phyloP scores from a whole-genome alignment of 2,113 vertebrate genomes.

The Semnornis frantzii region DNA sequence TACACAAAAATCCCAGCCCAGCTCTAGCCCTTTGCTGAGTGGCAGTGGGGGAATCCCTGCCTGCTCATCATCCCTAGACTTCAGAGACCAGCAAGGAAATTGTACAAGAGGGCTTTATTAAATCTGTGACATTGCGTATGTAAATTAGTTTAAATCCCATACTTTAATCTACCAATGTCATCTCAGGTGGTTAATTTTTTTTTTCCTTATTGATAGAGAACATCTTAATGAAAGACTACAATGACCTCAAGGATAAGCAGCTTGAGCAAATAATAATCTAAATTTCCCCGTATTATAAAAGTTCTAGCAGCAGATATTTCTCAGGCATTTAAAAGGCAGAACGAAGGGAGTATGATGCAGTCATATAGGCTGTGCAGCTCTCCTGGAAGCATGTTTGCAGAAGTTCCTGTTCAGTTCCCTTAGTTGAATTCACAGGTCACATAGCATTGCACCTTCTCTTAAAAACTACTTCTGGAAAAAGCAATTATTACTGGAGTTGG shows the following conservation, averaged over 20 bases:
- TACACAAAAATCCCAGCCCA: not conserved
- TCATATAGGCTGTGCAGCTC: not conserved
- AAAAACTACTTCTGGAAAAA: not conserved
- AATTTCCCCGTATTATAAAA: not conserved
- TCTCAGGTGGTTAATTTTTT: not conserved
- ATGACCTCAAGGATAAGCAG: not conserved
- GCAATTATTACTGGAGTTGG: not conserved
- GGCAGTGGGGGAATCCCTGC: not conserved
- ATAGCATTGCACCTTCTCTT: constrained; percentile 55
- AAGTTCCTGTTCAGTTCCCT: constrained; percentile 59
- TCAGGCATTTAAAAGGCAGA: not conserved
- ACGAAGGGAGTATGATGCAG: not conserved
- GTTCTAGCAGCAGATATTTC: not conserved
- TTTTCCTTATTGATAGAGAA: not conserved
- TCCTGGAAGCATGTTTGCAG: constrained; percentile 30
- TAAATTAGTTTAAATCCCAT: not conserved
- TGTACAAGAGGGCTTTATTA: not conserved
- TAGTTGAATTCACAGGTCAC: constrained; percentile 66
- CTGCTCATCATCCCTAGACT: not conserved
- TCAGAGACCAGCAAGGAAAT: not conserved
- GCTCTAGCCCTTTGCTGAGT: not conserved
- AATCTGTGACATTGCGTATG: not conserved
- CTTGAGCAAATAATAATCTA: not conserved
- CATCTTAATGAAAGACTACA: not conserved
- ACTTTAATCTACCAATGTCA: not conserved